Evolutionary conservation across 2,113 vertebrate genomes (phyloP), one percentile per base, ranked within the genome.

Genomic region (Damaliscus lunatus): DNA sequence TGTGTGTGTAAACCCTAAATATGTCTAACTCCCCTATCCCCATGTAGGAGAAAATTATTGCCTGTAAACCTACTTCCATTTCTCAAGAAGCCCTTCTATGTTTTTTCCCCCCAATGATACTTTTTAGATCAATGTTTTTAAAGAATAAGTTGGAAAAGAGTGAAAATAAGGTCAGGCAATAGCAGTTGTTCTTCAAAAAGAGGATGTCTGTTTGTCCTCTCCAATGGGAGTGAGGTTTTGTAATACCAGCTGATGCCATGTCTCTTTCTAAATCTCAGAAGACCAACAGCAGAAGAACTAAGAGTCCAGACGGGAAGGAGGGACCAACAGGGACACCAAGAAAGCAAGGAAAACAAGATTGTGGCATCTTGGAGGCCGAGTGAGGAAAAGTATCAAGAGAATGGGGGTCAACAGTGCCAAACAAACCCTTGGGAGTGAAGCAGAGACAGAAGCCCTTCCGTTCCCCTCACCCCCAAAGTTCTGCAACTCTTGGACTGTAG

Each of bases 361-460:
- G 13, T 0, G 16, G 16, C 4, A 1, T 33, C 53, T 23, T 0
- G 3, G 33, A 40, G 43, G 25, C 21, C 27, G 7, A 33, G 16
- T 29, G 59, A 50, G 52, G 43, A 52, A 23, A 64, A 64, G 16
- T 7, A 40, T 17, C 29, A 12, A 86, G 60, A 64, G 25, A 14
- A 31, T 0, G 14, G 11, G 19, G 11, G 7, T 3, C 9, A 8
- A 3, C 5, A 12, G 27, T 3, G 1, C 14, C 55, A 11, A 29
- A 13, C 55, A 21, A 33, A 21, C 10, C 23, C 50, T 64, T 7
- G 36, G 12, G 33, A 33, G 3, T 17, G 3, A 6, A 27, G 60
- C 55, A 36, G 10, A 16, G 46, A 15, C 0, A 7, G n/a, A 40
- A 91, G 77, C 59, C 67, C 12, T n/a, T 29, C 83, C 3, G 0